These are phyloP conservation scores for Choristoneura fumiferana DNA, from an alignment of 1,140 invertebrate genomes.

Conservation along the genomic window DNA sequence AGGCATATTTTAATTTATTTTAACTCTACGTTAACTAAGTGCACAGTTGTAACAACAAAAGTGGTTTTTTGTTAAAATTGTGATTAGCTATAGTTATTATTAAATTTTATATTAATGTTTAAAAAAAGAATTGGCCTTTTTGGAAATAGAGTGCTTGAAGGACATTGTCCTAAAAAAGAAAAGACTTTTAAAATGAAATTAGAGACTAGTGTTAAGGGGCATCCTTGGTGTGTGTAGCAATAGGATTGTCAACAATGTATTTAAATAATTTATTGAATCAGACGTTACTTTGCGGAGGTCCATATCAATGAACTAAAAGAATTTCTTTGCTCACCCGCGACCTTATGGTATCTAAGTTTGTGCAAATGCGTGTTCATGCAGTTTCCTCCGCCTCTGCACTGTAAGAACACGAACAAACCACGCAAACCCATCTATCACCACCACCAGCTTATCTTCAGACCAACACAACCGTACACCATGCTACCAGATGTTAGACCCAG, in stretches of 20 bases:
- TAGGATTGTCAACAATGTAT: slow-evolving; percentile 1
- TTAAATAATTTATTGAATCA: too few relatives aligned
- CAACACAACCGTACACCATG: too few relatives aligned
- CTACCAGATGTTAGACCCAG: too few relatives aligned
- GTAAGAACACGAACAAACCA: too few relatives aligned
- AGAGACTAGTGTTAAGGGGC: slow-evolving; percentile 3
- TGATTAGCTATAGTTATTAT: slow-evolving; percentile 32
- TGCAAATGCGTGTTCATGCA: too few relatives aligned
- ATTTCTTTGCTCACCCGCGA: too few relatives aligned
- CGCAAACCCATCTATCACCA: too few relatives aligned
- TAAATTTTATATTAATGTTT: slow-evolving; percentile 28
- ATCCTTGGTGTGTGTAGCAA: not conserved
- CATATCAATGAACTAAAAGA: too few relatives aligned
- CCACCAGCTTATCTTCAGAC: too few relatives aligned
- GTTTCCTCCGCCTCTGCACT: too few relatives aligned
- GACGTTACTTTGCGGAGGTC: too few relatives aligned
- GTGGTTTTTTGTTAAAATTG: slow-evolving; percentile 27
- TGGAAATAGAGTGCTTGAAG: slow-evolving; percentile 51
- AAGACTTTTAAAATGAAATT: slow-evolving; percentile 62
- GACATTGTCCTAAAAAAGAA: slow-evolving; percentile 52
- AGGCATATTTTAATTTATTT: slow-evolving; percentile 19
- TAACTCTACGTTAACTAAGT: slow-evolving; percentile 1
- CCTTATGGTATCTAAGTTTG: too few relatives aligned
- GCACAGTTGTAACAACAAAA: slow-evolving; percentile 11
- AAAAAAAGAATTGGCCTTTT: slow-evolving; percentile 51